These are phyloP conservation scores for Plagiodera versicolora DNA, from an alignment of 2,888 invertebrate species.

Conservation along the genomic window DNA sequence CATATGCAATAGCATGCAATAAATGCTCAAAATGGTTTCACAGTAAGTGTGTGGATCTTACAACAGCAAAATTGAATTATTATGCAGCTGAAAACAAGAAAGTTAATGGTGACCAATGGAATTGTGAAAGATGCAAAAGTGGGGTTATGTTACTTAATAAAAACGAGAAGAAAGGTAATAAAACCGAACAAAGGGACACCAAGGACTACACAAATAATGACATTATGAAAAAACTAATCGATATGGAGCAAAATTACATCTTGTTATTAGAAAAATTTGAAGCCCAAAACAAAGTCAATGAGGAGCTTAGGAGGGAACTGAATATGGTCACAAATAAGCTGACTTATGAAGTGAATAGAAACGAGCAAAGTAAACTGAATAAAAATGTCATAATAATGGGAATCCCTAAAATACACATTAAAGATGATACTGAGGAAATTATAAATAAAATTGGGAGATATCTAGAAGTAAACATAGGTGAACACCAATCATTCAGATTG, in stretches of 20 bases:
- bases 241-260: constrained; percentile 13
- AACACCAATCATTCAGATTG: constrained; percentile 6
- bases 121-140: constrained; percentile 2
- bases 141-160: constrained; percentile 1
- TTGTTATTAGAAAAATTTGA: constrained; percentile 19
- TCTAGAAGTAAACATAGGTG: neutral
- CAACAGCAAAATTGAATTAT: neutral
- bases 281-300: constrained; percentile 2
- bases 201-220: constrained; percentile 4
- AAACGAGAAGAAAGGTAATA: constrained; percentile 2
- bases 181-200: constrained; percentile 5
- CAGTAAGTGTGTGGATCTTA: constrained; percentile 3
- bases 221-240: constrained; percentile 2
- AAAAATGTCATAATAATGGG: constrained; percentile 9
- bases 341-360: constrained; percentile 1
- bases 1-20: constrained; percentile 2
- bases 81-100: neutral
- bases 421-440: neutral
- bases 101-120: neutral
- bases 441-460: constrained; percentile 7
- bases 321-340: constrained; percentile 2
- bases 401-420: neutral
- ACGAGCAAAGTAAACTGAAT: constrained; percentile 5
- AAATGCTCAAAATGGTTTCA: neutral
- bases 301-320: neutral